A percentile compares a stretch with the other conserved stretches of the same genome.
Conservation (phyloP, 2,888 invertebrate genomes). For the Muscina levida region DNA sequence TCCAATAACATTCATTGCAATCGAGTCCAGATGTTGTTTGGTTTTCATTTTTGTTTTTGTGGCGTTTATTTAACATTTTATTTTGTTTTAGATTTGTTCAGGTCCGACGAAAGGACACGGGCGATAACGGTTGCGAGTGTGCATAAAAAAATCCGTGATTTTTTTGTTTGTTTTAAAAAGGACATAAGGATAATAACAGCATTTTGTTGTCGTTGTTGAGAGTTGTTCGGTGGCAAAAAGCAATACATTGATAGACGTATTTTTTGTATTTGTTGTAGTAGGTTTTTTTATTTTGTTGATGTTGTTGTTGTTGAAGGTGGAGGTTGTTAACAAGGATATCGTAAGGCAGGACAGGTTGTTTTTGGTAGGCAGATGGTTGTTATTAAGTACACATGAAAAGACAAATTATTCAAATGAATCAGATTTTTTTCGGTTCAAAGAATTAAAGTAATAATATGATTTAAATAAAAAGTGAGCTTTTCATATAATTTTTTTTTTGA, state of each 20-base stretch:
- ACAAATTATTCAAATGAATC: conserved; percentile 44
- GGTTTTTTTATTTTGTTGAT: conserved; percentile 67
- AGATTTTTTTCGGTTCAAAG: conserved; percentile 48
- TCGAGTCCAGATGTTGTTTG: conserved; percentile 52
- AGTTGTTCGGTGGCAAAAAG: conserved; percentile 1
- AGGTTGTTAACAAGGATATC: conserved; percentile 56
- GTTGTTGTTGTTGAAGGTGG: conserved; percentile 57
- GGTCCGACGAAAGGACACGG: conserved; percentile 68
- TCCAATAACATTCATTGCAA: conserved; percentile 45
- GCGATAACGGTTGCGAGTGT: conserved; percentile 30
- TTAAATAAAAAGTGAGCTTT: too few species aligned
- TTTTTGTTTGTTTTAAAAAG: conserved; percentile 6
- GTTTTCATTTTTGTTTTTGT: conserved; percentile 40
- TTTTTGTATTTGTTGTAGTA: conserved; percentile 55
- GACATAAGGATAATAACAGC: conserved; percentile 17
- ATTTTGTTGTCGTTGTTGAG: conserved; percentile 8
- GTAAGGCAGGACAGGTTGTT: conserved; percentile 9
- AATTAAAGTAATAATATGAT: conserved; percentile 67
- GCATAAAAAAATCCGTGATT: conserved; percentile 23
- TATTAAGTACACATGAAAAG: conserved; percentile 67
- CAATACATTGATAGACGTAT: conserved; percentile 55
- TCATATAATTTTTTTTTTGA: too few species aligned
- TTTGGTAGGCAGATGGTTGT: conserved; percentile 58
- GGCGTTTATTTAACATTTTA: conserved; percentile 60
- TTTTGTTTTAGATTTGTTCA: conserved; percentile 67